Conservation (phyloP, 1,140 invertebrate species). For the Drosophila ironensis region DNA sequence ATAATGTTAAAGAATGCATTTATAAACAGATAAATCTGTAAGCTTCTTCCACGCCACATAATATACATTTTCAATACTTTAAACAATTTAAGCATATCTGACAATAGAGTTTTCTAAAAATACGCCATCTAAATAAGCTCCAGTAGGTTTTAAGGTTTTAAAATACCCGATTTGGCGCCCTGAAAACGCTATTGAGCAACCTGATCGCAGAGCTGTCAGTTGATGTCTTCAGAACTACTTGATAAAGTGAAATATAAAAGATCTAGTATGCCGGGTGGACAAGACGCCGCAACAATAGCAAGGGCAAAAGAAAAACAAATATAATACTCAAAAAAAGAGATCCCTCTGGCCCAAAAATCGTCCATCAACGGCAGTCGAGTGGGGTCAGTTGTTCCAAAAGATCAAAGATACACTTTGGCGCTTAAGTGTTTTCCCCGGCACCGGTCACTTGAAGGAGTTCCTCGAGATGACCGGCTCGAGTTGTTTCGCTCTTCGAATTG, state of each 20-base stretch:
- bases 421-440: constrained; percentile 64
- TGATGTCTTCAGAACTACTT: constrained; percentile 4
- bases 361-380: constrained; percentile 62
- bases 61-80: no score
- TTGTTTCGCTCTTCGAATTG: constrained; percentile 59
- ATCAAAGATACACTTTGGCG: constrained; percentile 76
- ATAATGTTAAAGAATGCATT: no score
- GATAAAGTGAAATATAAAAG: no score
- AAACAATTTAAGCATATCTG: no score
- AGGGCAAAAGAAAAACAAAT: neutral
- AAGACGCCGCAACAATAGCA: neutral
- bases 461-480: constrained; percentile 4
- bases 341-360: constrained; percentile 28
- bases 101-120: no score
- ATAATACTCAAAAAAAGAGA: neutral
- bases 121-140: no score
- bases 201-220: no score
- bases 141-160: no score
- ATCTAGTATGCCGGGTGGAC: neutral
- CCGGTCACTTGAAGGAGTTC: constrained; percentile 31
- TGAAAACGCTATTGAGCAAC: no score
- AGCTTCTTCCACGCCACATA: no score
- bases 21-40: no score
- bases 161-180: no score
- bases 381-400: constrained; percentile 64